These are phyloP conservation scores for Hippocampus barbouri DNA, from an alignment of 2,113 vertebrate species.

Conservation along the genomic window DNA sequence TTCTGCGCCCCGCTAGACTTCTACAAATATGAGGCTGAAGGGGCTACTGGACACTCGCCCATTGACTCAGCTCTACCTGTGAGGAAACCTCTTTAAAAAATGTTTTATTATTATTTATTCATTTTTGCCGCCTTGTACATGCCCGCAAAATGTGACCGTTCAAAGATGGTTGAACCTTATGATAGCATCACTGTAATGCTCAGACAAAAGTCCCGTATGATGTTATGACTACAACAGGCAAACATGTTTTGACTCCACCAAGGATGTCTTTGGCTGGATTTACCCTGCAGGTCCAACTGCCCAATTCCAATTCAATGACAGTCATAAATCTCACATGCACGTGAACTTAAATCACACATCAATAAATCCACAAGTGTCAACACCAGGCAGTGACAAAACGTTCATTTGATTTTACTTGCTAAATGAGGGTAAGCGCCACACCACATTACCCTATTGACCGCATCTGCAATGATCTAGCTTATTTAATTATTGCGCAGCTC, in stretches of 20 bases:
- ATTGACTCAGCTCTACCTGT: constrained; percentile 72
- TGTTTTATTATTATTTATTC: background rate
- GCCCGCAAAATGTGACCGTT: background rate
- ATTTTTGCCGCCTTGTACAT: no score
- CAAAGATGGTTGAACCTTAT: background rate
- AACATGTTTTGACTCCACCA: background rate
- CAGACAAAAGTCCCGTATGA: no score
- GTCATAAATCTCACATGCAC: no score
- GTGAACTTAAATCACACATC: no score
- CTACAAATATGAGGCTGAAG: constrained; percentile 80
- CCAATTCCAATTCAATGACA: background rate
- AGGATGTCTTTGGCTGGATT: background rate
- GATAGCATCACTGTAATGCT: background rate
- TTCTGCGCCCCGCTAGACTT: constrained; percentile 83
- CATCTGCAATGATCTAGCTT: background rate
- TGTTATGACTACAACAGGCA: constrained; percentile 6
- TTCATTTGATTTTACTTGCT: no score
- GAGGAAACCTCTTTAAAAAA: constrained; percentile 41
- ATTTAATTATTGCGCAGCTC: background rate
- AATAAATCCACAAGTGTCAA: no score
- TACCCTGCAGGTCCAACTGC: background rate
- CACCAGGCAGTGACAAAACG: no score
- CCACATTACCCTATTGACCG: background rate
- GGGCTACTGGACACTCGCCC: constrained; percentile 61
- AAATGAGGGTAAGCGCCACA: no score